Evolutionary conservation across 2,797 vertebrate species (phyloP), one percentile per base, ranked within the genome.

Genomic region (Chrosomus eos): DNA sequence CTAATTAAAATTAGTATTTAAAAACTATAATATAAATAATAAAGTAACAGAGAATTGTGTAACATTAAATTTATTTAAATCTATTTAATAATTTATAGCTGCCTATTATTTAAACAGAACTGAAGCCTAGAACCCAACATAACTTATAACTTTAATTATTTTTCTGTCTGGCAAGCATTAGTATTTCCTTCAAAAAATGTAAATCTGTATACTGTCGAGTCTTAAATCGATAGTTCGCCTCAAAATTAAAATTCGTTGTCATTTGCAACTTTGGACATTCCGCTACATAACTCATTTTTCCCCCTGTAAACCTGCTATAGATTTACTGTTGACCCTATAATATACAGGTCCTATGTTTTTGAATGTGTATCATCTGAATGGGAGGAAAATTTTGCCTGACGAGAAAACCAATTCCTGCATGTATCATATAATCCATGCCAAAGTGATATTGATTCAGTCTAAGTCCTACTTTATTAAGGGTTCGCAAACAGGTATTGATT

Each of bases 351-450:
- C 21, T 26, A 13, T 31, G 28, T 70, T 14, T 80, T 36, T 73
- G 70, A 74, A 64, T 64, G 26, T 23, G 18, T 67, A 53, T 55
- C 0, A 1, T 45, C 6, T 68, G 28, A 51, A 48, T 36, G 64
- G 7, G 43, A 28, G 16, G 16, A 43, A 68, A 67, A 68, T 28
- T 21, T 55, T 68, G 73, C 62, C 23, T 40, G 33, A 43, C 5
- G 1, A 74, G 40, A 51, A 82, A 71, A 45, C 21, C 28, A 62
- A 19, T 75, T 68, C 31, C 45, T 26, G 43, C 5, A 83, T 53
- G 66, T 75, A 83, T 75, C 43, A 75, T 26, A 75, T 66, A 76
- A 75, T 75, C 71, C 60, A 76, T 66, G 33, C 9, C 81, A 75
- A 53, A 7, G 6, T 66, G 31, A 55, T 76, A 76, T 55, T 40